Evolutionary conservation across 2,113 vertebrate species (phyloP).

Genomic region (Antennarius striatus): DNA sequence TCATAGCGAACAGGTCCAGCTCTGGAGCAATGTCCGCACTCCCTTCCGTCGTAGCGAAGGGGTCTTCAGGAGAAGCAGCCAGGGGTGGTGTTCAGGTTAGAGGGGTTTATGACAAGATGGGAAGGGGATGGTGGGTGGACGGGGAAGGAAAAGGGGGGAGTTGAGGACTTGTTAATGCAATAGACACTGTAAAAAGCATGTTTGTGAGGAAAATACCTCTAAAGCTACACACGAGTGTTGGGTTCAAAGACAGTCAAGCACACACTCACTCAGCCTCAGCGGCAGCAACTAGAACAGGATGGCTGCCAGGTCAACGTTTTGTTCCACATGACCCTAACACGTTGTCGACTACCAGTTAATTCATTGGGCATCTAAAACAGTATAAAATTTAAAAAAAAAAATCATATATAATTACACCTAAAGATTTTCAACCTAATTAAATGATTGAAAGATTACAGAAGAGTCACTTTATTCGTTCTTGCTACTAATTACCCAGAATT

Average conservation of each 20-base stretch:
- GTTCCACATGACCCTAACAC: too few species aligned
- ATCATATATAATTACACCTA: too few species aligned
- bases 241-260: constrained; percentile 29
- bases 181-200: constrained; percentile 60
- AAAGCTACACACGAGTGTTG: too few species aligned
- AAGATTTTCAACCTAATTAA: too few species aligned
- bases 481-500: too few species aligned
- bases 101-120: constrained; percentile 76
- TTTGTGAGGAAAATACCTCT: constrained; percentile 20
- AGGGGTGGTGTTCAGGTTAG: constrained; percentile 52
- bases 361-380: too few species aligned
- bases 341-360: too few species aligned
- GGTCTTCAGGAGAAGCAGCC: constrained; percentile 87
- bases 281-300: too few species aligned
- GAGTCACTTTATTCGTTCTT: too few species aligned
- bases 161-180: constrained; percentile 58
- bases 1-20: constrained; percentile 99
- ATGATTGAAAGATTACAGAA: too few species aligned
- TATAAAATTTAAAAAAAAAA: too few species aligned
- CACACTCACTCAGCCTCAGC: constrained; percentile 24
- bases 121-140: constrained; percentile 45
- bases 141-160: constrained; percentile 20
- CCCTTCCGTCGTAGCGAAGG: constrained; percentile 97
- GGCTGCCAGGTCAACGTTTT: too few species aligned
- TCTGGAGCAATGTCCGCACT: constrained; percentile 91